Percentiles rank a stretch among this genome's conserved stretches.
Conservation (phyloP, 2,888 invertebrate species). For the Rhyacophila evoluta region DNA sequence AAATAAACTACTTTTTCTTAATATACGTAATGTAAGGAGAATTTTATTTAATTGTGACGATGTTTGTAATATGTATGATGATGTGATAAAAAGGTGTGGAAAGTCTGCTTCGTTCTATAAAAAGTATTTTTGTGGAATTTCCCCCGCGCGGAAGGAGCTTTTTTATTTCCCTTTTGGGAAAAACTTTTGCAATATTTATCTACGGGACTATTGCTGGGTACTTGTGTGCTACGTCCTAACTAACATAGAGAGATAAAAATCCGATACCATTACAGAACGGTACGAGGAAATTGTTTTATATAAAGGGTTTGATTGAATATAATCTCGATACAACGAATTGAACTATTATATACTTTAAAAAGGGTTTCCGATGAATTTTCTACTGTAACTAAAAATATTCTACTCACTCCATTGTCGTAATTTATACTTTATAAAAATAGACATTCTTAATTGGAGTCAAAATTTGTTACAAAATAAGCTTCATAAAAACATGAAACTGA, state of each 20-base stretch:
- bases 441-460: too few species aligned
- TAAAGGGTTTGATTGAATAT: background rate
- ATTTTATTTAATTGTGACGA: too few species aligned
- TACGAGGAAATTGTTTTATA: background rate
- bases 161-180: slow-evolving; percentile 5
- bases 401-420: too few species aligned
- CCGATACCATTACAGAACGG: background rate
- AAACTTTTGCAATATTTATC: slow-evolving; percentile 24
- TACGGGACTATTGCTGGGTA: slow-evolving; percentile 6
- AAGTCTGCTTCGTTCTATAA: background rate
- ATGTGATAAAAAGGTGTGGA: background rate
- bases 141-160: background rate
- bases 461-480: too few species aligned
- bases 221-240: slow-evolving; percentile 4
- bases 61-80: background rate
- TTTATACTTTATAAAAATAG: too few species aligned
- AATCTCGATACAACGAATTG: too few species aligned
- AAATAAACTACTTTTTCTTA: too few species aligned
- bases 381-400: too few species aligned
- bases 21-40: too few species aligned
- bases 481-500: too few species aligned
- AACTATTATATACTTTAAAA: too few species aligned
- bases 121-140: slow-evolving; percentile 9
- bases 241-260: background rate
- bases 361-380: too few species aligned